Conservation (phyloP, 2,113 vertebrate genomes). For the Pseudolaguvia tuberculata region DNA sequence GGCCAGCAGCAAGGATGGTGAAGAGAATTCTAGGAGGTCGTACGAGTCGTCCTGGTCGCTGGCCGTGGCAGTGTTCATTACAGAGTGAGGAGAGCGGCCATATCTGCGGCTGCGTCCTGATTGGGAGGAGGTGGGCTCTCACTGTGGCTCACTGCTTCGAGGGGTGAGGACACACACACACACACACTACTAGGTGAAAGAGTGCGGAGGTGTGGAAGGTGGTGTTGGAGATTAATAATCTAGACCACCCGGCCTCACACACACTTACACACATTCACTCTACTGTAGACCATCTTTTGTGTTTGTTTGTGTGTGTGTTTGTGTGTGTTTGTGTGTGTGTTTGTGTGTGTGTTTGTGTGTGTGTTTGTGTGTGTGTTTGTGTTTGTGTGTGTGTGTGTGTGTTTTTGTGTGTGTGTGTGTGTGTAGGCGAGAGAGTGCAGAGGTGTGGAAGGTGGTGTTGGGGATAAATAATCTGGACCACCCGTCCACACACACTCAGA, state of each 20-base stretch:
- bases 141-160: constrained; percentile 95
- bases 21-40: constrained; percentile 91
- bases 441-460: constrained; percentile 86
- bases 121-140: constrained; percentile 83
- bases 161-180: constrained; percentile 72
- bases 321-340: constrained; percentile 17
- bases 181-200: no score
- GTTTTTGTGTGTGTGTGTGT: constrained; percentile 8
- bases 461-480: constrained; percentile 92
- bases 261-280: neutral
- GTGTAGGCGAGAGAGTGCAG: constrained; percentile 80
- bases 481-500: constrained; percentile 79
- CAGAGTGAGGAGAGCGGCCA: constrained; percentile 89
- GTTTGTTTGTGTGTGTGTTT: constrained; percentile 3
- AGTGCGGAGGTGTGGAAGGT: no score
- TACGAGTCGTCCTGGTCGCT: constrained; percentile 84
- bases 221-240: no score
- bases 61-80: constrained; percentile 97
- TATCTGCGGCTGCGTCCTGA: constrained; percentile 91
- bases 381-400: constrained; percentile 15
- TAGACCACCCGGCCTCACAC: no score
- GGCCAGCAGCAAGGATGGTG: constrained; percentile 77
- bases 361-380: no score
- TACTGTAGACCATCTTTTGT: no score
- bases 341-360: constrained; percentile 14